phyloP scores from a whole-genome alignment of 2,113 vertebrate species.

The Pollimyrus isidori region DNA sequence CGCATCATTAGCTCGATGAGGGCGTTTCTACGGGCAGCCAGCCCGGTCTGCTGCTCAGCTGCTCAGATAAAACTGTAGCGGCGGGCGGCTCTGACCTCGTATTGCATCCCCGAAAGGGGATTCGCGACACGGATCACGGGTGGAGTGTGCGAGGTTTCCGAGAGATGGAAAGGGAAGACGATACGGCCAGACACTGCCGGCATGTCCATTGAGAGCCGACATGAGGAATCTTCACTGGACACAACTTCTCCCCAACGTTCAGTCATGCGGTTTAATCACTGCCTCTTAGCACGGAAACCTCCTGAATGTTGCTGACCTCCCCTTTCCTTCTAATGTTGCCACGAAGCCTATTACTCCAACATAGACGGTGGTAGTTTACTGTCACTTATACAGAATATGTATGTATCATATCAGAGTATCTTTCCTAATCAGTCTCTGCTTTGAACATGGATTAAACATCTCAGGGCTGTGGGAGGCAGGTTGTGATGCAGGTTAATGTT shows the following conservation, averaged over 20 bases:
- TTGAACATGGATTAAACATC: background rate
- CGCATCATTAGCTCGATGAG: background rate
- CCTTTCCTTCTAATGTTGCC: background rate
- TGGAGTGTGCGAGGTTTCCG: background rate
- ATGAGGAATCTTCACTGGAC: background rate
- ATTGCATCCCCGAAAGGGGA: conserved; percentile 2
- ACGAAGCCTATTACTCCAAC: background rate
- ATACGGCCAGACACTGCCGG: background rate
- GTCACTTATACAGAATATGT: background rate
- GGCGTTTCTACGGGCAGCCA: background rate
- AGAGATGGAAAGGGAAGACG: background rate
- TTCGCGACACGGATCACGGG: background rate
- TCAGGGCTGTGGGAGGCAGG: background rate
- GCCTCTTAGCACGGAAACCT: background rate
- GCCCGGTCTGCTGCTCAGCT: background rate
- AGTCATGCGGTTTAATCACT: background rate
- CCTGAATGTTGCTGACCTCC: background rate
- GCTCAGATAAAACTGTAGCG: background rate
- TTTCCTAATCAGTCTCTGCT: background rate
- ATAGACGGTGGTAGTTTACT: background rate
- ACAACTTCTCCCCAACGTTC: background rate
- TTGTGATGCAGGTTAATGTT: background rate
- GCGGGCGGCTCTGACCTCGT: background rate
- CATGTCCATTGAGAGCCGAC: background rate
- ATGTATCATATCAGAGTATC: background rate